A percentile compares a stretch with the other conserved stretches of the same genome.
These are phyloP conservation scores for Babylonia areolata DNA, from an alignment of 1,140 invertebrate species.

Conservation along the genomic window DNA sequence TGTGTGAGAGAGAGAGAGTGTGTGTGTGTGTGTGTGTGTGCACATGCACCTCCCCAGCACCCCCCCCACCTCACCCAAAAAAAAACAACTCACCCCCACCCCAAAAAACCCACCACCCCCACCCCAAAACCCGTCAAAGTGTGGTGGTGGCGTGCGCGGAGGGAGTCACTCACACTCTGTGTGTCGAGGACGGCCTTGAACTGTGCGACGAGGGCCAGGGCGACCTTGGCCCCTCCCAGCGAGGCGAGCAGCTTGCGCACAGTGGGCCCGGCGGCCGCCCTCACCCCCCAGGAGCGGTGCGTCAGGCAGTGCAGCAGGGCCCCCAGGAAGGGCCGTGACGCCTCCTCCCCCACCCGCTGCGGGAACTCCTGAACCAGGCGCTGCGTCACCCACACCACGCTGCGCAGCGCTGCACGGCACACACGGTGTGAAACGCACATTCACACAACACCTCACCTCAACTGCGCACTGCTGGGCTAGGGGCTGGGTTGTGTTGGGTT, in stretches of 20 bases:
- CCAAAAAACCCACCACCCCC: too few species aligned
- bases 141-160: too few species aligned
- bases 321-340: constrained; percentile 77
- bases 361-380: constrained; percentile 81
- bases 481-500: too few species aligned
- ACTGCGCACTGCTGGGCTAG: too few species aligned
- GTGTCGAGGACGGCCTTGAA: constrained; percentile 79
- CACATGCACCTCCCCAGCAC: too few species aligned
- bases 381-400: constrained; percentile 80
- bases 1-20: too few species aligned
- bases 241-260: constrained; percentile 74
- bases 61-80: too few species aligned
- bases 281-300: constrained; percentile 66
- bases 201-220: constrained; percentile 80
- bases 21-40: too few species aligned
- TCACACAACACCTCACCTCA: constrained; percentile 68
- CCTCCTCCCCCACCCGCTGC: constrained; percentile 66
- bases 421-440: neutral
- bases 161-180: constrained; percentile 76
- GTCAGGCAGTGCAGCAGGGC: constrained; percentile 82
- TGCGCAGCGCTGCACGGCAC: constrained; percentile 67
- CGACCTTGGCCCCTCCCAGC: constrained; percentile 76
- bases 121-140: too few species aligned
- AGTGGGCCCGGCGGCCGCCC: constrained; percentile 64
- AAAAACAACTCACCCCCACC: too few species aligned